phyloP scores from a whole-genome alignment of 2,888 invertebrate species.

The Ephialtes manifestator region DNA sequence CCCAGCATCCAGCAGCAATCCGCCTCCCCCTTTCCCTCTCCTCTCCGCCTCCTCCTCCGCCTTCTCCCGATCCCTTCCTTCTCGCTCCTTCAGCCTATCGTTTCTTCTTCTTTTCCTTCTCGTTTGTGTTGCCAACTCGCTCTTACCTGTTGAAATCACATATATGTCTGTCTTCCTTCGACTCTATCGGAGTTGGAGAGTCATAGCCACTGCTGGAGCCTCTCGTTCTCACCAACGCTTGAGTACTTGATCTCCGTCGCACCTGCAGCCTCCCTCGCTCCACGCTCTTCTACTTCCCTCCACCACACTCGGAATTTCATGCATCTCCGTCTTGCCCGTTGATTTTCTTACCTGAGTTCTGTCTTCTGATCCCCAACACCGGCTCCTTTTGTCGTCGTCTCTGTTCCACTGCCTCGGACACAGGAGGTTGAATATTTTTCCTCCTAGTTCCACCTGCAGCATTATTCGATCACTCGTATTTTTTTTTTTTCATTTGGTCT shows the following conservation, averaged over 20 bases:
- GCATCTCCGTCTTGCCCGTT: background rate
- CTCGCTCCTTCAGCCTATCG: constrained; percentile 29
- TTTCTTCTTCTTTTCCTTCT: background rate
- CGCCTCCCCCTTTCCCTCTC: constrained; percentile 76
- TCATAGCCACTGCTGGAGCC: constrained; percentile 39
- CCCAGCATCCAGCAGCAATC: constrained; percentile 86
- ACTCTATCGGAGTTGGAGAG: constrained; percentile 45
- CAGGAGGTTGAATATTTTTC: background rate
- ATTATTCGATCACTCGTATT: constrained; percentile 35
- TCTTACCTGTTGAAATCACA: background rate
- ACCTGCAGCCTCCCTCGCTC: constrained; percentile 2
- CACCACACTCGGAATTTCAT: constrained; percentile 14
- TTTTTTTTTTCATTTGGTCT: constrained; percentile 37
- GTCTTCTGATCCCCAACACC: constrained; percentile 16
- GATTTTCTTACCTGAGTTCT: background rate
- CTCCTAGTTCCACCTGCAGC: constrained; percentile 42
- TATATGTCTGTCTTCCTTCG: constrained; percentile 33
- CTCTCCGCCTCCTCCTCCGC: constrained; percentile 70
- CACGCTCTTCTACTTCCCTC: background rate
- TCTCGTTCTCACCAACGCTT: constrained; percentile 39
- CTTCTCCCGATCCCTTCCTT: constrained; percentile 66
- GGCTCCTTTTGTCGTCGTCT: background rate
- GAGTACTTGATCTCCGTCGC: constrained; percentile 22
- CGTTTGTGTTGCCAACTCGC: background rate
- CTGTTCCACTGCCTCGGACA: constrained; percentile 4